Conservation (phyloP, 2,888 invertebrate genomes). For the Thysanoteuthis rhombus region DNA sequence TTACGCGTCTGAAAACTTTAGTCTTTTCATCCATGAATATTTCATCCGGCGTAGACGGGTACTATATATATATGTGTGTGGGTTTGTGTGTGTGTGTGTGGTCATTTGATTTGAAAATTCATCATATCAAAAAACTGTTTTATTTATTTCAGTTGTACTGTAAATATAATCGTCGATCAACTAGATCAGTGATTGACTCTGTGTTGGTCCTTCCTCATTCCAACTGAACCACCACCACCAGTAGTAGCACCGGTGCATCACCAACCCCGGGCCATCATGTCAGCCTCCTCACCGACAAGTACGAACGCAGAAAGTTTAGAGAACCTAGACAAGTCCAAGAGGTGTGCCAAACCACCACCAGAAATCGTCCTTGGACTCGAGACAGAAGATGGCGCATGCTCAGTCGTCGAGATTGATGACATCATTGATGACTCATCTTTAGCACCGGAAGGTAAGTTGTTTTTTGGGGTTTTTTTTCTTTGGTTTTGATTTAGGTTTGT, state of each 20-base stretch:
- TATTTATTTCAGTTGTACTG: background rate
- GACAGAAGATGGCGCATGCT: constrained; percentile 41
- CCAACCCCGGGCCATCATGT: background rate
- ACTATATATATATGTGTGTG: too few species aligned
- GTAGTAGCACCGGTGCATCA: background rate
- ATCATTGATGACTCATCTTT: constrained; percentile 20
- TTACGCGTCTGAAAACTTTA: too few species aligned
- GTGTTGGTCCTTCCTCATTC: background rate
- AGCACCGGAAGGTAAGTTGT: constrained; percentile 14
- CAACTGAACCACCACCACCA: background rate
- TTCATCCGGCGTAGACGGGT: too few species aligned
- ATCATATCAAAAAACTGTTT: background rate
- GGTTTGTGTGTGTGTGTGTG: too few species aligned
- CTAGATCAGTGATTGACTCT: background rate
- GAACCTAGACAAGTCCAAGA: background rate
- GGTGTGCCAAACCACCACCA: background rate
- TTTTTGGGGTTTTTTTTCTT: background rate
- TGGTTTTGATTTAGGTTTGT: background rate
- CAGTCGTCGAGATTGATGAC: constrained; percentile 43
- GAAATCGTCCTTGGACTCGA: constrained; percentile 44
- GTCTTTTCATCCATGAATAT: too few species aligned
- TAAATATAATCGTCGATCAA: background rate
- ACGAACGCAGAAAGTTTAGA: background rate
- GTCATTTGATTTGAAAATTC: background rate
- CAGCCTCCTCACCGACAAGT: background rate